These are phyloP conservation scores for Seriola aureovittata DNA, from an alignment of 2,113 vertebrate species.

Conservation along the genomic window DNA sequence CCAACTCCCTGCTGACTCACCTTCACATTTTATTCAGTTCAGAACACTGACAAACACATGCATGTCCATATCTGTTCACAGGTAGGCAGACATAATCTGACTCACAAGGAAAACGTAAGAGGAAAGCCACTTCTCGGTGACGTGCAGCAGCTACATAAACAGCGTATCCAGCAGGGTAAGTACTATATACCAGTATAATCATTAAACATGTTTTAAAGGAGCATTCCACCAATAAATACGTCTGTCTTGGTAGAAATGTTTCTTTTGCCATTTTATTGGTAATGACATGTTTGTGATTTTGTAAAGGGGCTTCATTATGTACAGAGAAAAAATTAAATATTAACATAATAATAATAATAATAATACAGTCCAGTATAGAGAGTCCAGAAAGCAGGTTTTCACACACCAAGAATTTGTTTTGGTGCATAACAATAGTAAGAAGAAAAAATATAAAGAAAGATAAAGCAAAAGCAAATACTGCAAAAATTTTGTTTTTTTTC, in stretches of 20 bases:
- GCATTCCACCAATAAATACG: not conserved
- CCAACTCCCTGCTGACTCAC: constrained; percentile 75
- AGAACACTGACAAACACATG: constrained; percentile 52
- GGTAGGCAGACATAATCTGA: constrained; percentile 38
- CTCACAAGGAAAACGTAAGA: constrained; percentile 24
- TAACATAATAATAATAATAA: not conserved
- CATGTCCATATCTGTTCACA: constrained; percentile 50
- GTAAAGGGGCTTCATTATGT: not conserved
- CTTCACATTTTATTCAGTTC: constrained; percentile 72
- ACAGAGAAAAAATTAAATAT: not conserved
- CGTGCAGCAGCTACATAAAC: not conserved
- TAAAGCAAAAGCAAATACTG: too few relatives aligned
- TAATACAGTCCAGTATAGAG: not conserved
- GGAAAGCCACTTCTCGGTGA: not conserved
- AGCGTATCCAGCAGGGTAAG: not conserved
- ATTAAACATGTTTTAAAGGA: not conserved
- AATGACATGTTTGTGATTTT: not conserved
- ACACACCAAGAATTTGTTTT: too few relatives aligned
- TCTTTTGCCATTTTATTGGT: not conserved
- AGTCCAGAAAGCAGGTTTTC: too few relatives aligned
- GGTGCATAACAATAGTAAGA: too few relatives aligned
- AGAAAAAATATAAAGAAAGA: too few relatives aligned
- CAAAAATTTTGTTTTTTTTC: too few relatives aligned
- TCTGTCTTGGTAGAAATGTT: too few relatives aligned
- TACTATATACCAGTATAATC: not conserved